Evolutionary conservation across 1,140 invertebrate species (phyloP).

Genomic region (Holotrichia oblita): DNA sequence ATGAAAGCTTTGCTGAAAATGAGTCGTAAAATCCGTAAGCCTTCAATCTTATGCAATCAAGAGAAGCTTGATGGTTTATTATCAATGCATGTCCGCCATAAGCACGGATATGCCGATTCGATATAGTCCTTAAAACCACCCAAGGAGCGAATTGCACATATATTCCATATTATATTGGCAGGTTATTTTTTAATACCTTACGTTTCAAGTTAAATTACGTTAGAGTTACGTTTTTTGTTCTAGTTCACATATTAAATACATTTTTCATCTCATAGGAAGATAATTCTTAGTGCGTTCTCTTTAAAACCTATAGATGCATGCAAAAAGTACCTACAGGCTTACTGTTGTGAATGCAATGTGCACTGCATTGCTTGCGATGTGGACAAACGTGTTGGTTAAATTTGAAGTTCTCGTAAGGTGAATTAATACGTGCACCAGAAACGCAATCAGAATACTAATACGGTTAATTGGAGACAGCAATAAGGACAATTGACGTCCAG

Average conservation of each 20-base stretch:
- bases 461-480: slow-evolving; percentile 44
- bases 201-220: no score
- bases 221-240: no score
- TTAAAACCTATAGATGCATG: no score
- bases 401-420: not conserved
- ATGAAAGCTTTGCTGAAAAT: not conserved
- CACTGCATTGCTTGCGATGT: no score
- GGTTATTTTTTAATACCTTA: no score
- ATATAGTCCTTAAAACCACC: no score
- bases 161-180: no score
- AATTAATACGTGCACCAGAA: not conserved
- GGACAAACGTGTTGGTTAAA: not conserved
- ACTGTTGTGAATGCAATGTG: no score
- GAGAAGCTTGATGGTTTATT: not conserved
- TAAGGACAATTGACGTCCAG: slow-evolving; percentile 38
- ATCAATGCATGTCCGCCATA: not conserved
- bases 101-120: not conserved
- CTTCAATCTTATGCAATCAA: not conserved
- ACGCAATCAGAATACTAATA: slow-evolving; percentile 47
- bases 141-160: no score
- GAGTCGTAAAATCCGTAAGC: not conserved
- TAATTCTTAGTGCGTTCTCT: no score
- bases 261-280: not conserved
- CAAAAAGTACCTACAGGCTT: no score
- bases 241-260: no score